Evolutionary conservation across 2,797 vertebrate genomes (phyloP).

Genomic region (Varecia variegata): DNA sequence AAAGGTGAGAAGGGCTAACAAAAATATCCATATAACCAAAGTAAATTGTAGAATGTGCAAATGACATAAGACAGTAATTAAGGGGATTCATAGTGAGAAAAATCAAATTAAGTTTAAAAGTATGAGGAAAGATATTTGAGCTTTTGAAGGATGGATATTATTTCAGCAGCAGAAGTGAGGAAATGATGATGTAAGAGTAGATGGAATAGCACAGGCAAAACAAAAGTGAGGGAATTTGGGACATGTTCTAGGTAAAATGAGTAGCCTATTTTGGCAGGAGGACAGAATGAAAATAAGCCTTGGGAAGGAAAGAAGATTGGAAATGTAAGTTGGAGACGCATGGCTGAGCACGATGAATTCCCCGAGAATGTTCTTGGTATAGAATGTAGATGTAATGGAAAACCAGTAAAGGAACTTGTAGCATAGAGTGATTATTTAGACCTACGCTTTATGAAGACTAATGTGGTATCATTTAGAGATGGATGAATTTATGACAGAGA

Average conservation of each 20-base stretch:
- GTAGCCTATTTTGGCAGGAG: background rate
- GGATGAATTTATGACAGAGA: background rate
- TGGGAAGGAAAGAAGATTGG: background rate
- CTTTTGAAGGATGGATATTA: background rate
- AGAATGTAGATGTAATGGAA: background rate
- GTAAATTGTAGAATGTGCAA: background rate
- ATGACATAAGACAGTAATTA: background rate
- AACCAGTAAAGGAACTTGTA: background rate
- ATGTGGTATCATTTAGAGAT: background rate
- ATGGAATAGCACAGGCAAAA: background rate
- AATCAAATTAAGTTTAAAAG: background rate
- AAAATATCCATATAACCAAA: background rate
- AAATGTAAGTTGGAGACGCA: background rate
- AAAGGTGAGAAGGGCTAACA: background rate
- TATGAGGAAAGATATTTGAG: background rate
- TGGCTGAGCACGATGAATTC: background rate
- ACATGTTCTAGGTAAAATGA: background rate
- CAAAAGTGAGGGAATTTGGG: background rate
- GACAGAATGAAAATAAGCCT: background rate
- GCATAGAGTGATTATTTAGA: background rate
- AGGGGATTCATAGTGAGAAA: conserved; percentile 28
- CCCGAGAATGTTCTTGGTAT: background rate
- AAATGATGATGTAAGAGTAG: background rate
- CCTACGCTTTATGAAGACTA: background rate
- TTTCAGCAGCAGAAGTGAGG: background rate